Percentiles rank a stretch among this genome's conserved stretches.
Evolutionary conservation across 2,113 vertebrate genomes (phyloP).

Genomic region (Muscicapa adusta): DNA sequence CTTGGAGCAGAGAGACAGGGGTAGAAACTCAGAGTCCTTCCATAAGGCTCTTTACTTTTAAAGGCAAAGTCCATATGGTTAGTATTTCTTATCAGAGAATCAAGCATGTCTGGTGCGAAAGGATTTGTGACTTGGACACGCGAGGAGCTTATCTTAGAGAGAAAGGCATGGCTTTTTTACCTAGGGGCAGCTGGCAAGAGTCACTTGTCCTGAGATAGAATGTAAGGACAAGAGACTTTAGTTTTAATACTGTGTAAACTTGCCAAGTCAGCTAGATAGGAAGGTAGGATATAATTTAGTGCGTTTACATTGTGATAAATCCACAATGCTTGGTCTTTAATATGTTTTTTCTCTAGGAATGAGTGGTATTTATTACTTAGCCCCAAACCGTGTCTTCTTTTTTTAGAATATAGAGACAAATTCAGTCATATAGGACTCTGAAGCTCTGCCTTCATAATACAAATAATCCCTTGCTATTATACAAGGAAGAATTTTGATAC

Average conservation of each 20-base stretch:
- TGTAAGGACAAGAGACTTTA: background rate
- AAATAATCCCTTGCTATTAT: background rate
- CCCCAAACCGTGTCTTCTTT: background rate
- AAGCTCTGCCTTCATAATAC: background rate
- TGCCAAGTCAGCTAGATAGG: background rate
- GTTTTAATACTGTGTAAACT: background rate
- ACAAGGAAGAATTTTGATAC: background rate
- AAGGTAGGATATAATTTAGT: background rate
- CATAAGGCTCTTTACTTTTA: constrained; percentile 10
- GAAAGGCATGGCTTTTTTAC: background rate
- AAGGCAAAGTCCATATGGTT: constrained; percentile 45
- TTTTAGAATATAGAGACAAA: background rate
- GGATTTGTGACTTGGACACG: background rate
- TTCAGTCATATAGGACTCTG: background rate
- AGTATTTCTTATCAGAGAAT: constrained; percentile 4
- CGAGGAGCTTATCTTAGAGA: background rate
- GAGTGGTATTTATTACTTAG: background rate
- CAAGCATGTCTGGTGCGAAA: background rate
- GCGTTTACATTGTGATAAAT: background rate
- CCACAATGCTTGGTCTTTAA: background rate
- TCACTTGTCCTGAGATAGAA: background rate
- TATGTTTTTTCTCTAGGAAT: background rate
- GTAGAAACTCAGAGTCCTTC: background rate
- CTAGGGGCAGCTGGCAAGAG: background rate
- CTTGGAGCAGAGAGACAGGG: background rate